Evolutionary conservation across 2,797 vertebrate species (phyloP).

Genomic region (Apogon hyalosoma): DNA sequence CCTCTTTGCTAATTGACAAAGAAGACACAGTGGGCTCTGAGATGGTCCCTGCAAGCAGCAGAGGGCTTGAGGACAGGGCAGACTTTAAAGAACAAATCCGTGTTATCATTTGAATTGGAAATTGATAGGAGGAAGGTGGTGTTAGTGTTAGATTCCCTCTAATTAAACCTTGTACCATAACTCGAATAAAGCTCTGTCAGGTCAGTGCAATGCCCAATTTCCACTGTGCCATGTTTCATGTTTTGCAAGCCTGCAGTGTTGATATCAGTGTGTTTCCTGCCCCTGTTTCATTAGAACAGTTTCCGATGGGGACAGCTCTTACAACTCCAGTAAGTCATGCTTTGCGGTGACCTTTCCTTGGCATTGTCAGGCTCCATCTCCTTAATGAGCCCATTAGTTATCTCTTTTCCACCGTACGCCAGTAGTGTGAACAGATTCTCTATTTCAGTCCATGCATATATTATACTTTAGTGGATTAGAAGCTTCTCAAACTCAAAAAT

Average conservation of each 20-base stretch:
- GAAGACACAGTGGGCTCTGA: constrained; percentile 26
- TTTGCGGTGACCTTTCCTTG: constrained; percentile 84
- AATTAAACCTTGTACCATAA: constrained; percentile 31
- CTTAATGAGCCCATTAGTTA: constrained; percentile 78
- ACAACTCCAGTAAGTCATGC: constrained; percentile 92
- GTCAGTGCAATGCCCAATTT: constrained; percentile 24
- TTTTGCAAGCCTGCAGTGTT: constrained; percentile 58
- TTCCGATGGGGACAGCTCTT: constrained; percentile 87
- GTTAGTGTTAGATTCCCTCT: constrained; percentile 12
- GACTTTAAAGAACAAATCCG: constrained; percentile 8
- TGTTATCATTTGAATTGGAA: not conserved
- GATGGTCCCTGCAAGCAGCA: constrained; percentile 29
- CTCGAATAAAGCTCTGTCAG: constrained; percentile 20
- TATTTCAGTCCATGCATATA: constrained; percentile 58
- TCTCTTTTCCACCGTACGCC: constrained; percentile 49
- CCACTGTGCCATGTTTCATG: constrained; percentile 38
- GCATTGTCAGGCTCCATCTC: constrained; percentile 64
- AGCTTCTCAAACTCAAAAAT: constrained; percentile 19
- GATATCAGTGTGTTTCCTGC: constrained; percentile 81
- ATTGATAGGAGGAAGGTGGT: not conserved
- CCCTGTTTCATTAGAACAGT: constrained; percentile 91
- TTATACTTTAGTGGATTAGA: constrained; percentile 41
- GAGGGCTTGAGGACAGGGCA: constrained; percentile 17
- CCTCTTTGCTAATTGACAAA: constrained; percentile 5
- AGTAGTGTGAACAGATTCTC: constrained; percentile 60